Base-by-base conservation (phyloP, 2,888 invertebrate genomes). In the Synanthedon myopaeformis region DNA sequence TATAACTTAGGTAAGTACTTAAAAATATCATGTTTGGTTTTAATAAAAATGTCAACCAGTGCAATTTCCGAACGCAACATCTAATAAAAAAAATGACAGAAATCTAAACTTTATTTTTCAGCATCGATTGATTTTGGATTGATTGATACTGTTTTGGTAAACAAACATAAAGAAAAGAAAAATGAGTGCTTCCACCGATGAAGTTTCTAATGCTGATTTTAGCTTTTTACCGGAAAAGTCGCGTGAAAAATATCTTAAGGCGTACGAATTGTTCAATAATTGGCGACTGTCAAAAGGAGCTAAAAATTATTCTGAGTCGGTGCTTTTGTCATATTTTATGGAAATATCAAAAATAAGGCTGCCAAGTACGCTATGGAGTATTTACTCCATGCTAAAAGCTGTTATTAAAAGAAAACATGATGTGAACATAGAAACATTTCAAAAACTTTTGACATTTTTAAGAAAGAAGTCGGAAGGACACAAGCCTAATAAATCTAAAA, bases 321-420 rank as follows among this genome's bases (percentile, higher is more conserved):
- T 49, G 11, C n/a, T 54, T 23, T 28, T 55, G 23, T 45, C 53
- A 14, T 55, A 58, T 53, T 58, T 56, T 45, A 35, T 17, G 5
- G 56, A 53, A 51, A 41, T 55, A 49, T 50, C 54, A 8, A 14
- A 49, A 17, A 56, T 53, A 41, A 56, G 23, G 51, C 54, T 56
- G 48, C 52, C 54, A n/a, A 51, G 50, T 2, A 51, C 56, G 10
- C 49, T 56, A 13, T 52, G 52, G 51, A 58, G 54, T 42, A 53
- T n/a, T 8, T 58, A 52, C 51, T 58, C 57, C 10, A 54, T 53
- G 52, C 52, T 58, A 42, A 58, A 56, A 56, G 28, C 23, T 42
- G 53, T 49, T 23, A n/a, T 57, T 42, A 53, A 48, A 19, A 52
- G 51, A 11, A 54, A 57, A 23, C 52, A 55, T 48, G 51, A 57